phyloP scores from a whole-genome alignment of 1,140 invertebrate genomes.

The Magallana gigas region DNA sequence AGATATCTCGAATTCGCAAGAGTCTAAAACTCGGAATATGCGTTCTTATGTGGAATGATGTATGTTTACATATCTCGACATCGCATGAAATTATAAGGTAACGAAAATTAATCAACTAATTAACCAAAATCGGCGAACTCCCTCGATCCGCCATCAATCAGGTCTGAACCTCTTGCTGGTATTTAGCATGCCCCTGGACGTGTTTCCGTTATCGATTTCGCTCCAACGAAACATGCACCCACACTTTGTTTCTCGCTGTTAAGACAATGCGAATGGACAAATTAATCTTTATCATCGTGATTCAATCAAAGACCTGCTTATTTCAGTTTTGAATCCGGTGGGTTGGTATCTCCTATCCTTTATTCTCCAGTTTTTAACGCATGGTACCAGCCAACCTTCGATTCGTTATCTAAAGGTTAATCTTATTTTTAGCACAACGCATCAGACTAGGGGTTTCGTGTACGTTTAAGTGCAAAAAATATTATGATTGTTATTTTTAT shows the following conservation, averaged over 20 bases:
- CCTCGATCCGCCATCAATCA: background rate
- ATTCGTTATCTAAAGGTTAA: background rate
- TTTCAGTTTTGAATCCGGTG: background rate
- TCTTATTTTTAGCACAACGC: too few species aligned
- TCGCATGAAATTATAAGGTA: slow-evolving; percentile 8
- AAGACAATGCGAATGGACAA: background rate
- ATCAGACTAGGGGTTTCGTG: too few species aligned
- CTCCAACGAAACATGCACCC: background rate
- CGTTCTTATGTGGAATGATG: background rate
- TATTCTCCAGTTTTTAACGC: background rate
- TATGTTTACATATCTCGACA: slow-evolving; percentile 20
- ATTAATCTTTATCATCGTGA: background rate
- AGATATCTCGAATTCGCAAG: background rate
- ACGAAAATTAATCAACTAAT: slow-evolving; percentile 24
- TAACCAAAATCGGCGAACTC: background rate
- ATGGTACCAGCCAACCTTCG: background rate
- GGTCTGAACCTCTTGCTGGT: background rate
- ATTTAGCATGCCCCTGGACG: slow-evolving; percentile 11
- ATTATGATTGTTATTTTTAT: too few species aligned
- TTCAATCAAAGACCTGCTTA: background rate
- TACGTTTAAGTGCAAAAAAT: too few species aligned
- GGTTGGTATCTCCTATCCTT: background rate
- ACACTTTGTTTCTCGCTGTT: background rate
- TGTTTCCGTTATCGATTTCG: background rate
- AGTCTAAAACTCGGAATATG: background rate